Base-by-base conservation (phyloP, 1,140 invertebrate genomes). In the Rhyzopertha dominica region DNA sequence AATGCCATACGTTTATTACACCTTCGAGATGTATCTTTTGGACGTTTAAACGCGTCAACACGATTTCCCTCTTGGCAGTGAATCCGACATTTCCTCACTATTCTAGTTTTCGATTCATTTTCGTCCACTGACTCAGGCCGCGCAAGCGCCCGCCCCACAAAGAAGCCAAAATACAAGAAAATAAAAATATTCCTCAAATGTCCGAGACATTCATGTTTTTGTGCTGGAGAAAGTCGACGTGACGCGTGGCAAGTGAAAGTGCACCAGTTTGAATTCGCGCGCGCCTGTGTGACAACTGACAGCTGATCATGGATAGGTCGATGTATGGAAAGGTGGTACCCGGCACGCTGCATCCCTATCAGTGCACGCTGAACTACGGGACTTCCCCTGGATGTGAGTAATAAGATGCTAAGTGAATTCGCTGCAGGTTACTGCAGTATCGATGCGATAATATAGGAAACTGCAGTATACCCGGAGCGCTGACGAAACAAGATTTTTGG, bases 381-480 rank as follows among this genome's bases (percentile, higher is more conserved):
- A 84, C 84, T 48, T 80, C 81, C 53, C 86, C 86, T 51, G 86
- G 84, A 73, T 89, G 85, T 89, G 76, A 87, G 85, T 85, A 66
- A 57, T 56, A n/a, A n/a, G n/a, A n/a, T n/a, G n/a, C n/a, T n/a
- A n/a, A n/a, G n/a, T n/a, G n/a, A n/a, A n/a, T n/a, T n/a, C n/a
- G n/a, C n/a, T n/a, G n/a, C n/a, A n/a, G n/a, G n/a, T n/a, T n/a
- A n/a, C n/a, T n/a, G n/a, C n/a, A n/a, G n/a, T n/a, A n/a, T n/a
- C n/a, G n/a, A n/a, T n/a, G n/a, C n/a, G n/a, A n/a, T n/a, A n/a
- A n/a, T n/a, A n/a, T n/a, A n/a, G n/a, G n/a, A n/a, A n/a, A n/a
- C n/a, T n/a, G n/a, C n/a, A n/a, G n/a, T n/a, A n/a, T n/a, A n/a
- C n/a, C n/a, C n/a, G n/a, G n/a, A n/a, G n/a, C n/a, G n/a, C n/a